Base-by-base conservation (phyloP, 2,888 invertebrate genomes). In the Melinopterus prodromus region DNA sequence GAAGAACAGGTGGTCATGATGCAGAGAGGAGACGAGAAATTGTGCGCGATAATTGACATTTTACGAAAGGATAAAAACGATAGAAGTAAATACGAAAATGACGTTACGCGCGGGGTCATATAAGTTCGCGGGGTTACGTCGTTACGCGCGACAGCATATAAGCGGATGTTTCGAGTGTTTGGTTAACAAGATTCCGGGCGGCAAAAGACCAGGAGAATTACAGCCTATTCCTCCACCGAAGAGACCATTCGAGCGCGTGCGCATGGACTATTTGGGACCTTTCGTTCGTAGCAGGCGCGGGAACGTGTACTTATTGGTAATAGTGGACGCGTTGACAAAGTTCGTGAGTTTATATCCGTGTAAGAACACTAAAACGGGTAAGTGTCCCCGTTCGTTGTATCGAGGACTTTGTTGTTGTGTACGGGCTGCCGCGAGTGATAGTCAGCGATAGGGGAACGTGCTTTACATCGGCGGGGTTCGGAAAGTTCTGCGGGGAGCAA, bases 91-190 rank as follows among this genome's bases (percentile, higher is more conserved):
- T 79, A 72, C 79, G 81, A 78, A 78, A 82, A 53, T 71, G 78
- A 70, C 72, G 74, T n/a, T 76, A 78, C 12, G n/a, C 74, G 70
- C 76, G 77, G 78, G 16, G 81, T 80, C 80, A 35, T 79, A 69
- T 71, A 77, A 70, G 69, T 79, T 77, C 37, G 16, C 76, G 15
- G 69, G 16, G 6, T 9, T 76, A 71, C 35, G 77, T 0, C 37
- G 36, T 9, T 78, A 53, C 12, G 76, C 84, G 0, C 75, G 77
- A 16, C 16, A 76, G 7, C 83, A 84, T 79, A 82, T 86, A 12
- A 12, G 38, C 0, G 76, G 78, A 6, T 86, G 85, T 75, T n/a
- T 85, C 2, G 81, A 85, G 14, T 53, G 53, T 4, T 53, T 53
- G 53, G 7, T 53, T 53, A 53, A 9, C 7, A 53, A 53, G 12